A percentile compares a stretch with the other conserved stretches of the same genome.
Conservation (phyloP, 2,888 invertebrate species). For the Calameuta filiformis region DNA sequence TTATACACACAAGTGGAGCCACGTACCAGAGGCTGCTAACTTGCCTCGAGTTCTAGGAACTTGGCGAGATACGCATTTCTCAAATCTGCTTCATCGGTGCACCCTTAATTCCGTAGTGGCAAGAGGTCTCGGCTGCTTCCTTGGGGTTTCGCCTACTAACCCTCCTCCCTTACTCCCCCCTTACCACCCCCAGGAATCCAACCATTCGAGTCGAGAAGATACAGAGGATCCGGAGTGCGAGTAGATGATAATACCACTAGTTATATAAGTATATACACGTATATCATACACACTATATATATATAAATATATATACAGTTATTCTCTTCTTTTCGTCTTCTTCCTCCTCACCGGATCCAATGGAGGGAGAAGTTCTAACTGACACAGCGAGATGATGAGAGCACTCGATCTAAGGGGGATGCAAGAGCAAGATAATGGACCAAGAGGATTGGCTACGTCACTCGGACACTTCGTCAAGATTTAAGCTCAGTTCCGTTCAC, state of each 20-base stretch:
- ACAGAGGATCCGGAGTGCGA: not conserved
- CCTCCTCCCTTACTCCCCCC: too few species aligned
- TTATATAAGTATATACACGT: not conserved
- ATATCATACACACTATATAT: not conserved
- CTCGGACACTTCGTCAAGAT: slow-evolving; percentile 20
- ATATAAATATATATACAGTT: not conserved
- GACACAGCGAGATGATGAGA: not conserved
- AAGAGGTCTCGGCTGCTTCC: not conserved
- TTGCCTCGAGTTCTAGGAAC: slow-evolving; percentile 43
- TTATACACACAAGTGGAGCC: slow-evolving; percentile 47
- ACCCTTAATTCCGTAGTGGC: slow-evolving; percentile 35
- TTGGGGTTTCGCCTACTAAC: not conserved
- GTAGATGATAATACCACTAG: not conserved
- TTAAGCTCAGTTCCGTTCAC: slow-evolving; percentile 3
- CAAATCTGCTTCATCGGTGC: slow-evolving; percentile 42
- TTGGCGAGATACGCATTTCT: slow-evolving; percentile 56
- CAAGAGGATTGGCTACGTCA: slow-evolving; percentile 23
- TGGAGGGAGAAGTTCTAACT: not conserved
- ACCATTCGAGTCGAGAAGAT: not conserved
- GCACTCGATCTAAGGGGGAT: not conserved
- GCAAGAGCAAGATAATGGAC: slow-evolving; percentile 16
- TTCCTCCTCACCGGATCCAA: not conserved
- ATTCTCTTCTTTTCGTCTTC: not conserved
- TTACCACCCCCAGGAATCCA: not conserved
- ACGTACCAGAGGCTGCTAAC: not conserved